Conservation (phyloP, 2,888 invertebrate species). For the Orthosia gracilis region DNA sequence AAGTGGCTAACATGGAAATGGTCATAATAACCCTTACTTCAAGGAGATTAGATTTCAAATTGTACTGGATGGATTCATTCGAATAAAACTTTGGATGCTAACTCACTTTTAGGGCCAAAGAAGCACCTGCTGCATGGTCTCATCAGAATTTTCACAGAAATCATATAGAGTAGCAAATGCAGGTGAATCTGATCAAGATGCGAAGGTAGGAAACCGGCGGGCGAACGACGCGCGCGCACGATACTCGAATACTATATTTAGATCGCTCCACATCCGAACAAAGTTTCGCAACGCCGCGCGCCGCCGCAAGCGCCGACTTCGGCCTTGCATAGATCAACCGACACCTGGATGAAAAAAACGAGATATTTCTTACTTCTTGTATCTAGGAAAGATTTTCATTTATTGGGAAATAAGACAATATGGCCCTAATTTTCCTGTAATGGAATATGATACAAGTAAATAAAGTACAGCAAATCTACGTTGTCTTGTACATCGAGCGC, state of each 20-base stretch:
- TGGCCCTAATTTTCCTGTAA: not conserved
- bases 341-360: conserved; percentile 58
- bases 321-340: conserved; percentile 80
- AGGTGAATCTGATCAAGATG: conserved; percentile 67
- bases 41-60: not conserved
- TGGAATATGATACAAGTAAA: not conserved
- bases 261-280: conserved; percentile 83
- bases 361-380: not conserved
- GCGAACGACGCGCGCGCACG: conserved; percentile 68
- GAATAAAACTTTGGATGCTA: not conserved
- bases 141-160: not conserved
- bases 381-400: not conserved
- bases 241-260: conserved; percentile 78
- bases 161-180: conserved; percentile 39
- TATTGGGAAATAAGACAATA: not conserved
- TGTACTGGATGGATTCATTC: not conserved
- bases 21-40: not conserved
- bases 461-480: not conserved
- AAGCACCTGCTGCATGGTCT: not conserved
- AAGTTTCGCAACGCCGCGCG: conserved; percentile 80
- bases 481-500: not conserved
- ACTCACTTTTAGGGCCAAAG: not conserved
- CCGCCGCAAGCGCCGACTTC: conserved; percentile 72
- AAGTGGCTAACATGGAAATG: not conserved
- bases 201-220: conserved; percentile 67